Conservation (phyloP, 2,113 vertebrate genomes). For the Rhabdomys dilectus region DNA sequence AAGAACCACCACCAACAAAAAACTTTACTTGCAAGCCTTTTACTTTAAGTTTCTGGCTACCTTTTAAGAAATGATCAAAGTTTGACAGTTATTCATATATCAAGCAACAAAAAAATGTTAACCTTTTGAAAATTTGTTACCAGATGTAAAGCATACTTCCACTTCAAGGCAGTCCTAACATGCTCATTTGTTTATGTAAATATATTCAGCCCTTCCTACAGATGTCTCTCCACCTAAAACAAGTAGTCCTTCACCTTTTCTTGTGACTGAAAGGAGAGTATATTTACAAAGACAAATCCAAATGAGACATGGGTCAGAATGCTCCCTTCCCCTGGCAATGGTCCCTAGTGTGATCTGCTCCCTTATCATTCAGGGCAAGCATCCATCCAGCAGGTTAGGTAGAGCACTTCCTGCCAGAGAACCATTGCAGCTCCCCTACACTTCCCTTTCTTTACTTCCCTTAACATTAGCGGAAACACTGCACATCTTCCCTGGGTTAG, state of each 20-base stretch:
- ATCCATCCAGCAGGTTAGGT: neutral
- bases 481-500: neutral
- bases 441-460: conserved; percentile 27
- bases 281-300: conserved; percentile 1
- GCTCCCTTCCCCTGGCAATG: neutral
- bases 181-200: neutral
- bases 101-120: conserved; percentile 12
- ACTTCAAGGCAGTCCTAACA: neutral
- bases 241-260: conserved; percentile 40
- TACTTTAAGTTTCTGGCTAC: neutral
- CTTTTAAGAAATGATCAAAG: conserved; percentile 22
- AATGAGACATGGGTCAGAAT: neutral
- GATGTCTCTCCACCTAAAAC: neutral
- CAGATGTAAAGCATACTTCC: conserved; percentile 32
- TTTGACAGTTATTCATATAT: neutral
- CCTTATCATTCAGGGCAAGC: neutral
- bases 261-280: neutral
- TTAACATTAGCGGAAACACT: neutral
- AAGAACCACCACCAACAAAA: no score
- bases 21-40: neutral
- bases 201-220: neutral
- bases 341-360: neutral
- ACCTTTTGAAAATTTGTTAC: conserved; percentile 20
- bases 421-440: neutral
- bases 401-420: neutral